These are phyloP conservation scores for Fregata magnificens DNA, from an alignment of 2,113 vertebrate genomes.

Conservation along the genomic window DNA sequence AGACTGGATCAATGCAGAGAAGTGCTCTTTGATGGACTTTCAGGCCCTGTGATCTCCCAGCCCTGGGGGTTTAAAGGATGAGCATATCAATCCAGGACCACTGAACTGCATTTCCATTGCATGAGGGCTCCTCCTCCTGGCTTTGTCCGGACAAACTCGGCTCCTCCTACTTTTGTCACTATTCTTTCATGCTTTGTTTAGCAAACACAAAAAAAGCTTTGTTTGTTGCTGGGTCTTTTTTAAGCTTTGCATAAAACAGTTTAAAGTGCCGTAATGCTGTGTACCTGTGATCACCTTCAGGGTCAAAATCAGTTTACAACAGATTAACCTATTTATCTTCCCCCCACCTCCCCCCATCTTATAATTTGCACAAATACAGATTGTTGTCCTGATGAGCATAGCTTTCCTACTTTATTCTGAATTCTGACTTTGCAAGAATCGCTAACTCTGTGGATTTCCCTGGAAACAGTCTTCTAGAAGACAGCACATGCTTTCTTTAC, in stretches of 20 bases:
- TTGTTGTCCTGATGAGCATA: neutral
- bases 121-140: constrained; percentile 67
- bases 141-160: constrained; percentile 72
- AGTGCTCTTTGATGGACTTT: constrained; percentile 80
- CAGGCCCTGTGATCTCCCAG: constrained; percentile 80
- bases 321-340: constrained; percentile 35
- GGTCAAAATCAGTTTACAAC: constrained; percentile 62
- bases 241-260: constrained; percentile 73
- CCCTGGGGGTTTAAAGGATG: constrained; percentile 77
- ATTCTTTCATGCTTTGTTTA: constrained; percentile 85
- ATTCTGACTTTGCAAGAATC: neutral
- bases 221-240: constrained; percentile 75
- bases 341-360: neutral
- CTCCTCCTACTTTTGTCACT: constrained; percentile 81
- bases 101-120: constrained; percentile 84
- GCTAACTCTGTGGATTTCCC: neutral
- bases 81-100: constrained; percentile 82
- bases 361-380: neutral
- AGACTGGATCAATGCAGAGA: constrained; percentile 77
- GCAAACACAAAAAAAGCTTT: constrained; percentile 81
- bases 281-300: constrained; percentile 79
- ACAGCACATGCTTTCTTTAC: constrained; percentile 24
- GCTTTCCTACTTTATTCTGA: neutral
- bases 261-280: constrained; percentile 69
- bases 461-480: constrained; percentile 20